These are phyloP conservation scores for Elymnias hypermnestra DNA, from an alignment of 1,140 invertebrate species.

Conservation along the genomic window DNA sequence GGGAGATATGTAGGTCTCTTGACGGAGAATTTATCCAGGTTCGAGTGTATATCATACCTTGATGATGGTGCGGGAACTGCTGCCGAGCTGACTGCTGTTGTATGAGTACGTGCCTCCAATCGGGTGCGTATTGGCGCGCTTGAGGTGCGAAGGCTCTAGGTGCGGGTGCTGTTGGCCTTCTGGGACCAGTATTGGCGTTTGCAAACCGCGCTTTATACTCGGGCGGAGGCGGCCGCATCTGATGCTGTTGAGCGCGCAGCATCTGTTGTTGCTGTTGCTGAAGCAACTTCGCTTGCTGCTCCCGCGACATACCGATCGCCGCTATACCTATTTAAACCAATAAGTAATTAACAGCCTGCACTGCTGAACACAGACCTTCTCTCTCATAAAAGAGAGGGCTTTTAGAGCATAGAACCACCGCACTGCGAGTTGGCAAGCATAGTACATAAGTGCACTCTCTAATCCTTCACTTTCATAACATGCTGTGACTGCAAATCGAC, in stretches of 20 bases:
- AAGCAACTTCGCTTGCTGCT: slow-evolving; percentile 80
- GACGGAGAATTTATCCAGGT: no score
- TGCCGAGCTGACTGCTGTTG: slow-evolving; percentile 82
- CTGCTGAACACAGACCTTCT: no score
- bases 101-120: slow-evolving; percentile 84
- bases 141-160: slow-evolving; percentile 83
- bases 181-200: slow-evolving; percentile 72
- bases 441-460: no score
- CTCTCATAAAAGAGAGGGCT: no score
- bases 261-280: slow-evolving; percentile 78
- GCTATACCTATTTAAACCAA: slow-evolving; percentile 38
- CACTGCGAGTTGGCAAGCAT: no score
- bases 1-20: no score
- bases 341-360: no score
- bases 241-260: slow-evolving; percentile 76
- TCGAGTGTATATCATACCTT: slow-evolving; percentile 64
- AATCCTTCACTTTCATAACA: no score
- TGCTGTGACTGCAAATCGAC: no score
- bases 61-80: slow-evolving; percentile 80
- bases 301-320: slow-evolving; percentile 72
- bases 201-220: slow-evolving; percentile 85
- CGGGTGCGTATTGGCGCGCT: slow-evolving; percentile 77
- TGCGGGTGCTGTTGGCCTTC: slow-evolving; percentile 68
- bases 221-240: slow-evolving; percentile 82
- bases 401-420: no score